Percentiles rank a stretch among this genome's conserved stretches.
Evolutionary conservation across 2,888 invertebrate genomes (phyloP).

Genomic region (Eulithis testata): DNA sequence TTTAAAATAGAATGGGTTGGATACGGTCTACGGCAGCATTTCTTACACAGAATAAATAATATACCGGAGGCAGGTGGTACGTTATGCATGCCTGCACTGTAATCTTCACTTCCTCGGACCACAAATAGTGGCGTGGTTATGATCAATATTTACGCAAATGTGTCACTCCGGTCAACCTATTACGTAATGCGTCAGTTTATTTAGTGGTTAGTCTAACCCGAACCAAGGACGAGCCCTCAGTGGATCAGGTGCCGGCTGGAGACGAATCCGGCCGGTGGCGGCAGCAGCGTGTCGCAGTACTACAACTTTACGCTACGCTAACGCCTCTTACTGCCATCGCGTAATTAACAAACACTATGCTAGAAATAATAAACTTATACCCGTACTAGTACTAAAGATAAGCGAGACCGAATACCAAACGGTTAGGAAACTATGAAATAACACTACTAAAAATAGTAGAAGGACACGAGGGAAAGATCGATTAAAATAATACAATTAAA

Average conservation of each 20-base stretch:
- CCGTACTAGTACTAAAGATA: constrained; percentile 16
- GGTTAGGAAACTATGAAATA: constrained; percentile 22
- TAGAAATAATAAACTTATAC: constrained; percentile 19
- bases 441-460: constrained; percentile 16
- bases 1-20: no score
- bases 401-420: constrained; percentile 24
- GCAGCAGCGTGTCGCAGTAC: constrained; percentile 12
- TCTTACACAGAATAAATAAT: constrained; percentile 4
- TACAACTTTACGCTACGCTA: constrained; percentile 8
- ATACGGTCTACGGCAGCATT: not conserved
- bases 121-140: constrained; percentile 67
- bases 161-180: constrained; percentile 61
- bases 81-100: constrained; percentile 61
- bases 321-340: constrained; percentile 36
- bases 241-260: constrained; percentile 28
- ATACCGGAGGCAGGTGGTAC: constrained; percentile 55
- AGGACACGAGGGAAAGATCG: constrained; percentile 41
- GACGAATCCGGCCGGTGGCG: constrained; percentile 21
- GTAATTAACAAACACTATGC: constrained; percentile 39
- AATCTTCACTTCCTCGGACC: constrained; percentile 58
- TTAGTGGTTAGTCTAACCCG: constrained; percentile 42
- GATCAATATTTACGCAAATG: constrained; percentile 80
- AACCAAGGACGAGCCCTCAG: constrained; percentile 25
- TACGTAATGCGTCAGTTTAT: constrained; percentile 71
- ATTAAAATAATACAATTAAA: constrained; percentile 54